Evolutionary conservation across 2,797 vertebrate species (phyloP).

Genomic region (Platyrinchus mystaceus): DNA sequence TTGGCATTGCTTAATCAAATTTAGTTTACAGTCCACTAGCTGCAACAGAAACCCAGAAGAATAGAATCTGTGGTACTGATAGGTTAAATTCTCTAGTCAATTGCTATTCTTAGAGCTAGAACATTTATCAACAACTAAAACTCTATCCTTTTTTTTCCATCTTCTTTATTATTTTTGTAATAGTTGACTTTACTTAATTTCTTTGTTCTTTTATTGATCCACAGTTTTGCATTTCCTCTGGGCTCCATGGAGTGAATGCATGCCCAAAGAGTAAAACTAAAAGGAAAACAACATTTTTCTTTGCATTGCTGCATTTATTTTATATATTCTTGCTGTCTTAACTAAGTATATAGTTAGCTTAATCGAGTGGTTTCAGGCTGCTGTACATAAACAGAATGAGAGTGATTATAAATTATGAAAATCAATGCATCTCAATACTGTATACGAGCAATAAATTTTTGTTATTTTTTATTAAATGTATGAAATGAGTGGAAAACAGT

Average conservation of each 20-base stretch:
- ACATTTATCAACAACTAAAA: neutral
- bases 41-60: neutral
- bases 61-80: neutral
- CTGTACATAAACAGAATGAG: neutral
- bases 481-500: neutral
- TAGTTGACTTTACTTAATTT: neutral
- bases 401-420: conserved; percentile 2
- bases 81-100: neutral
- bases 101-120: neutral
- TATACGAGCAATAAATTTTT: neutral
- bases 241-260: neutral
- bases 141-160: accelerated
- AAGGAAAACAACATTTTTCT: neutral
- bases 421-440: neutral
- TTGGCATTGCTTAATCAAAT: neutral
- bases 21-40: neutral
- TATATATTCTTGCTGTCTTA: neutral
- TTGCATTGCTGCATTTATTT: neutral
- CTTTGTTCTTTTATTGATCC: neutral
- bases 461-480: neutral
- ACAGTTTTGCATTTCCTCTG: neutral
- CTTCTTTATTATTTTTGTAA: neutral
- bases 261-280: neutral
- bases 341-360: neutral
- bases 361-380: neutral